Evolutionary conservation across 2,113 vertebrate species (phyloP).

Genomic region (Xiphophorus maculatus): DNA sequence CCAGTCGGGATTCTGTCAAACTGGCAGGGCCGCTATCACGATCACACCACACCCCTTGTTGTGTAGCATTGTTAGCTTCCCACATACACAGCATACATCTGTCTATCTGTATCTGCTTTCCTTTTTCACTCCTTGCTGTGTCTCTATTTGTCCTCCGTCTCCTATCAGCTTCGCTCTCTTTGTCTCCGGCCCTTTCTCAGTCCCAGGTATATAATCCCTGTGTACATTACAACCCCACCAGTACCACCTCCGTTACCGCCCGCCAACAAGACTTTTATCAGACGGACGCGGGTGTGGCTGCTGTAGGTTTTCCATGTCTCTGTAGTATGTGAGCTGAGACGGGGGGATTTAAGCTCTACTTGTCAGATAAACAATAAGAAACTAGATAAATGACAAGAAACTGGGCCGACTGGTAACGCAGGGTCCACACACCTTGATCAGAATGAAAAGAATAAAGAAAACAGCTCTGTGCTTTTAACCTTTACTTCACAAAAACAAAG

Average conservation of each 20-base stretch:
- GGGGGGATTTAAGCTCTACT: slow-evolving; percentile 55
- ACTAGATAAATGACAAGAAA: slow-evolving; percentile 59
- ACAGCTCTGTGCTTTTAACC: not conserved
- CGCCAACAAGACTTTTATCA: slow-evolving; percentile 44
- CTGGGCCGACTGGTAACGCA: slow-evolving; percentile 57
- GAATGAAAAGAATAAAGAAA: slow-evolving; percentile 12
- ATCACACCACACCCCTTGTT: slow-evolving; percentile 2
- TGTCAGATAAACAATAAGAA: slow-evolving; percentile 61
- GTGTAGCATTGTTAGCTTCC: not conserved
- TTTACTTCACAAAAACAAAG: not conserved
- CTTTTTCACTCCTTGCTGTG: not conserved
- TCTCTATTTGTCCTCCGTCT: slow-evolving; percentile 9
- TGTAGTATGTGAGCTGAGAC: slow-evolving; percentile 33
- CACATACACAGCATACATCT: not conserved
- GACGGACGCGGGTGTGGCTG: slow-evolving; percentile 57
- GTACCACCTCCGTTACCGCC: not conserved
- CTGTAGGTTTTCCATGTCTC: slow-evolving; percentile 51
- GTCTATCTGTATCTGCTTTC: slow-evolving; percentile 1
- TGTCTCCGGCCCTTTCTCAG: not conserved
- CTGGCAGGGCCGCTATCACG: slow-evolving; percentile 34
- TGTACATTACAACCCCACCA: slow-evolving; percentile 28
- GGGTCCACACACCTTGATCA: slow-evolving; percentile 29
- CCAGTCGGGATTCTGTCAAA: slow-evolving; percentile 45
- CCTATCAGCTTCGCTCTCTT: slow-evolving; percentile 7
- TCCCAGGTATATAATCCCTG: slow-evolving; percentile 28